Evolutionary conservation across 1,140 invertebrate genomes (phyloP).

Genomic region (Sycophaga agraensis): DNA sequence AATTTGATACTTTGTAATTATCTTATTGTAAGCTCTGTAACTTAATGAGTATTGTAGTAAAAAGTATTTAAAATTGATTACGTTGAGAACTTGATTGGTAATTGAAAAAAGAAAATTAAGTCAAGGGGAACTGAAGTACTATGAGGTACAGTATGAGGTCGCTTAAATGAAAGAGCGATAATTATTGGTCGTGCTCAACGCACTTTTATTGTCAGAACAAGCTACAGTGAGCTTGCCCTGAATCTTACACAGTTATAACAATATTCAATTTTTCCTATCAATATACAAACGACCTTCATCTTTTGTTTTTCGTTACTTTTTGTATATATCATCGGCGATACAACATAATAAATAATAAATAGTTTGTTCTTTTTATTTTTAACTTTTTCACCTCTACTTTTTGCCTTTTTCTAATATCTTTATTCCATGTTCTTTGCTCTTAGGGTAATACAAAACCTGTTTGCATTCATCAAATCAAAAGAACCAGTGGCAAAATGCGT

Average conservation of each 20-base stretch:
- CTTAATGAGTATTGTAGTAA: too few relatives aligned
- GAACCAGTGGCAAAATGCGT: background rate
- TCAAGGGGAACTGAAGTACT: background rate
- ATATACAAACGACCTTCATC: slow-evolving; percentile 1
- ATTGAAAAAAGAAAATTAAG: background rate
- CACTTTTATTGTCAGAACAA: slow-evolving; percentile 7
- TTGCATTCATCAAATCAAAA: background rate
- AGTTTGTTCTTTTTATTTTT: background rate
- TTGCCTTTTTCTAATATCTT: background rate
- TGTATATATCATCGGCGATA: background rate
- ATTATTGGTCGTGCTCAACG: background rate
- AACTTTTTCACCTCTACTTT: background rate
- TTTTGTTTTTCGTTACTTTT: background rate
- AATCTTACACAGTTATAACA: background rate
- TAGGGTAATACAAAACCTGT: background rate
- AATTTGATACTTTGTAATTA: too few relatives aligned
- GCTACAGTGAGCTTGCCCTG: background rate
- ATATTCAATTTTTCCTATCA: slow-evolving; percentile 11
- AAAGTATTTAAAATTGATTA: too few relatives aligned
- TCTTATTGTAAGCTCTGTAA: too few relatives aligned
- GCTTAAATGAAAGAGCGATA: background rate
- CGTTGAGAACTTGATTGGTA: background rate
- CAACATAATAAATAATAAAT: background rate
- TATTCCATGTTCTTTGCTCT: too few relatives aligned
- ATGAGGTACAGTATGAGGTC: background rate